Conservation (phyloP, 2,888 invertebrate species). For the Rhagonycha fulva region DNA sequence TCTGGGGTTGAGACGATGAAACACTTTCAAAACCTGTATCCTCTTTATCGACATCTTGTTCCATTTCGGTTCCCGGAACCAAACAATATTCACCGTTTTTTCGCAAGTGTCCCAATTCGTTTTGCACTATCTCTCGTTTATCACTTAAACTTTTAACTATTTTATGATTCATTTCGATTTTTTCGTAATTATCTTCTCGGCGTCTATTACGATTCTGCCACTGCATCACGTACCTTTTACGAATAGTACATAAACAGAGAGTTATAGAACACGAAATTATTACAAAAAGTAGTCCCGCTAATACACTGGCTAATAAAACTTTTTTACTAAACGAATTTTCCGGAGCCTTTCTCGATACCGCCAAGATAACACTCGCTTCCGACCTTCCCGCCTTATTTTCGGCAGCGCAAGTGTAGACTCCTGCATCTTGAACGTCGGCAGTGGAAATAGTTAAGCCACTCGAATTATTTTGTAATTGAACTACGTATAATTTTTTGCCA, state of each 20-base stretch:
- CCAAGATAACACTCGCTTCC: constrained; percentile 73
- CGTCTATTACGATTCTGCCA: constrained; percentile 53
- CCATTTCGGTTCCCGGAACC: constrained; percentile 63
- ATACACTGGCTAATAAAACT: constrained; percentile 68
- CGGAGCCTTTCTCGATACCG: constrained; percentile 68
- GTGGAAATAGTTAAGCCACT: constrained; percentile 76
- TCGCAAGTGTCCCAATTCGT: constrained; percentile 52
- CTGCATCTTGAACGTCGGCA: constrained; percentile 75
- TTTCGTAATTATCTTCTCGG: constrained; percentile 72
- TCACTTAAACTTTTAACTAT: constrained; percentile 43
- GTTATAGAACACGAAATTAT: constrained; percentile 69
- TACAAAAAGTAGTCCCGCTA: constrained; percentile 68
- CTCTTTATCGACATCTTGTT: constrained; percentile 66
- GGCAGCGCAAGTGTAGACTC: constrained; percentile 76
- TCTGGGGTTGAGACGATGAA: constrained; percentile 49
- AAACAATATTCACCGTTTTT: constrained; percentile 75
- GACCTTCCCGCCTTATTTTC: constrained; percentile 81
- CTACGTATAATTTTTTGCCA: constrained; percentile 66
- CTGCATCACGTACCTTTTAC: constrained; percentile 65
- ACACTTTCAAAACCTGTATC: constrained; percentile 58
- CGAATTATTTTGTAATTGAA: constrained; percentile 68
- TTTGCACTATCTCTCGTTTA: constrained; percentile 31
- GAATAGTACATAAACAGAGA: constrained; percentile 64
- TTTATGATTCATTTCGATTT: constrained; percentile 74
- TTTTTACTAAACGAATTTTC: constrained; percentile 64